A percentile compares a stretch with the other conserved stretches of the same genome.
Conservation (phyloP, 37 sponge, comb jelly and placozoan species). For the Diacarnus erythraeanus region DNA sequence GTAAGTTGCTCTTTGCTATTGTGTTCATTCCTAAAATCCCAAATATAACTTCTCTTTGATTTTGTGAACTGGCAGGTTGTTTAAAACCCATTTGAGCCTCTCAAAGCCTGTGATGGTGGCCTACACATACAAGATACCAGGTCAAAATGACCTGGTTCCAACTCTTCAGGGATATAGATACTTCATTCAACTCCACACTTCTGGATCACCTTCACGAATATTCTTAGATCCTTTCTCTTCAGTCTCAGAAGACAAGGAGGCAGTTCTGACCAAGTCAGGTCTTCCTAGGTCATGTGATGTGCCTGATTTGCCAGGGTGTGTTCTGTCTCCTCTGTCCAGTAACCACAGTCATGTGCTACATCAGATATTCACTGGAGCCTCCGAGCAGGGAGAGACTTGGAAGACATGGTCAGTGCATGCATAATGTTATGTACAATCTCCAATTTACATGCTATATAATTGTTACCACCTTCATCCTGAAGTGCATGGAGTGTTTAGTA, state of each 20-base stretch:
- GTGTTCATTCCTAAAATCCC: too few species aligned
- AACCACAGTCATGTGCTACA: conserved; percentile 18
- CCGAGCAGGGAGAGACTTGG: conserved; percentile 27
- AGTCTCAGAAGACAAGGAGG: neutral
- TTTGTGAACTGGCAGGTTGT: conserved; percentile 59
- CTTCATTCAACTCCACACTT: conserved; percentile 56
- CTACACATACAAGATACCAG: conserved; percentile 44
- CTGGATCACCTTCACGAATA: conserved; percentile 33
- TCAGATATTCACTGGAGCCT: conserved; percentile 44
- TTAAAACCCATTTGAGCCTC: conserved; percentile 44
- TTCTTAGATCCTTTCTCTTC: conserved; percentile 39
- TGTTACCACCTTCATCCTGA: too few species aligned
- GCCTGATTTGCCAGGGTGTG: conserved; percentile 28
- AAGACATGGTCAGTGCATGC: conserved; percentile 44
- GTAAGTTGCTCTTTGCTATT: neutral
- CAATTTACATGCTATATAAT: neutral
- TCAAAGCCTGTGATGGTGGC: conserved; percentile 41
- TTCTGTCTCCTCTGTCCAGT: conserved; percentile 34
- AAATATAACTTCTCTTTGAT: too few species aligned
- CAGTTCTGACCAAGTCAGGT: neutral
- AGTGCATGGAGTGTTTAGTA: too few species aligned
- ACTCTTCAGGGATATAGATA: conserved; percentile 2
- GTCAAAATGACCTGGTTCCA: neutral
- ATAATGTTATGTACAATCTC: neutral
- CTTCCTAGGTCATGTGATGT: conserved; percentile 39